phyloP scores from a whole-genome alignment of 2,888 invertebrate species.

The Ptilodon capucinus region DNA sequence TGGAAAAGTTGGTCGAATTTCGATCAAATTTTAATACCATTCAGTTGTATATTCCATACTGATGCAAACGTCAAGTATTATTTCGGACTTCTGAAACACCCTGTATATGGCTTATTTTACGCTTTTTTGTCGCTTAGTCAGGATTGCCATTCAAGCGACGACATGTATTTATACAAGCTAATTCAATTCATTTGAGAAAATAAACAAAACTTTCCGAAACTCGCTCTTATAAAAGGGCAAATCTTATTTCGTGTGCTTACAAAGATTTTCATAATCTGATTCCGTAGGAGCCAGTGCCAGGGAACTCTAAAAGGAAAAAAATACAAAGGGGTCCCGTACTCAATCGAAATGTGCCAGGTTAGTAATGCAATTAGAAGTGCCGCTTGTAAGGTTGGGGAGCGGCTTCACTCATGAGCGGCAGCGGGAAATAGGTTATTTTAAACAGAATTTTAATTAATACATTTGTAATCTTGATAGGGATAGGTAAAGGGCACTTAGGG shows the following conservation, averaged over 20 bases:
- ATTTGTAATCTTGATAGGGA: too few species aligned
- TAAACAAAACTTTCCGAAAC: neutral
- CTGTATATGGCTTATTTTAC: too few species aligned
- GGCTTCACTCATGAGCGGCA: conserved; percentile 22
- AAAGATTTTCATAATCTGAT: neutral
- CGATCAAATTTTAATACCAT: too few species aligned
- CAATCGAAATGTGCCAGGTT: conserved; percentile 53
- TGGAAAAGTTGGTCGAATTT: too few species aligned
- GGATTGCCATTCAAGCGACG: too few species aligned
- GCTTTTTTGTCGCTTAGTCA: too few species aligned
- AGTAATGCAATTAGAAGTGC: conserved; percentile 61
- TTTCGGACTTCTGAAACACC: too few species aligned
- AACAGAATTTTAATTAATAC: conserved; percentile 6
- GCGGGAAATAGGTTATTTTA: conserved; percentile 21
- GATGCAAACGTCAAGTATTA: too few species aligned
- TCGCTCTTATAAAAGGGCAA: neutral
- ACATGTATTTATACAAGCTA: too few species aligned
- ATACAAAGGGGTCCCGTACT: conserved; percentile 44
- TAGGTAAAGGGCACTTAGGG: too few species aligned
- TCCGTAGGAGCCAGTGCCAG: neutral
- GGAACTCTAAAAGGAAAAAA: conserved; percentile 26
- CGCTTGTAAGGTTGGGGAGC: conserved; percentile 25
- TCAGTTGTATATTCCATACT: too few species aligned
- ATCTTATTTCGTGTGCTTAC: neutral
- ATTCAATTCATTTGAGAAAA: neutral